These are phyloP conservation scores for Agelastica alni DNA, from an alignment of 2,888 invertebrate species.

Conservation along the genomic window DNA sequence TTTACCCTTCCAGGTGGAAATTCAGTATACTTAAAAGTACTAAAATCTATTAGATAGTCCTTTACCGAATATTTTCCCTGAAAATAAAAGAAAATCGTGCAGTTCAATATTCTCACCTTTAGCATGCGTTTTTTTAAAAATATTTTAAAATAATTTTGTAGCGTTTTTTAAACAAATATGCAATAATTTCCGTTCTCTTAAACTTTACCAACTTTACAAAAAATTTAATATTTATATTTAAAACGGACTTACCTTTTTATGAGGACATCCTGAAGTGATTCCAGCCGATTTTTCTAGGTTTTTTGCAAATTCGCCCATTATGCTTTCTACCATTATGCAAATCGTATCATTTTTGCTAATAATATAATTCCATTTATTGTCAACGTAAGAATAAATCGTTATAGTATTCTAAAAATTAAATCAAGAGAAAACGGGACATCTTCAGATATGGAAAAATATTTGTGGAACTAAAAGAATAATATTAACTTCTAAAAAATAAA, in stretches of 20 bases:
- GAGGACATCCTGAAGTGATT: slow-evolving; percentile 36
- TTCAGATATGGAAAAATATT: too few species aligned
- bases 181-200: too few species aligned
- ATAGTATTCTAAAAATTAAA: slow-evolving; percentile 24
- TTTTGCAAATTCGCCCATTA: slow-evolving; percentile 38
- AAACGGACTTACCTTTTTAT: slow-evolving; percentile 34
- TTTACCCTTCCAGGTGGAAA: slow-evolving; percentile 36
- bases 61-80: slow-evolving; percentile 40
- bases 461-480: too few species aligned
- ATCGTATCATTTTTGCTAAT: slow-evolving; percentile 31
- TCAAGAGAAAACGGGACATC: too few species aligned
- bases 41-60: slow-evolving; percentile 37
- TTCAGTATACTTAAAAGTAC: slow-evolving; percentile 35
- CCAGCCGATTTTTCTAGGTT: slow-evolving; percentile 39
- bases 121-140: too few species aligned
- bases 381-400: slow-evolving; percentile 32
- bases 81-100: too few species aligned
- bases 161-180: too few species aligned
- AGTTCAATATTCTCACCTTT: too few species aligned
- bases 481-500: too few species aligned
- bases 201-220: too few species aligned
- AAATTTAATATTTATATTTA: slow-evolving; percentile 3
- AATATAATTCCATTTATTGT: slow-evolving; percentile 34
- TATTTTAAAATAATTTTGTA: too few species aligned
- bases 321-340: slow-evolving; percentile 33